phyloP scores from a whole-genome alignment of 1,140 invertebrate genomes.

The Nymphalis io region DNA sequence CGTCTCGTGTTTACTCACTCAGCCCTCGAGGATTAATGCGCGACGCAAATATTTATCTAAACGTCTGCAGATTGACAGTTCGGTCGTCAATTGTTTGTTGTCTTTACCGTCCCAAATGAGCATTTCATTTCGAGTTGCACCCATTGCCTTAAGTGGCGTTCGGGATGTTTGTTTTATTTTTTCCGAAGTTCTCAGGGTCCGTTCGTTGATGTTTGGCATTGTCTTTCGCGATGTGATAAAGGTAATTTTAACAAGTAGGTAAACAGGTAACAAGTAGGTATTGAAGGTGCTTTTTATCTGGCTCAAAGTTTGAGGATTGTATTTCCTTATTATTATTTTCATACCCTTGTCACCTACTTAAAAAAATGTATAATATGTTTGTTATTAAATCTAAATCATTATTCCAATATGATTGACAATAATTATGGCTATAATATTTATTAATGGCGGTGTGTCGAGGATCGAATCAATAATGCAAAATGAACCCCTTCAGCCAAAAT shows the following conservation, averaged over 20 bases:
- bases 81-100: constrained; percentile 79
- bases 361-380: background rate
- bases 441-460: background rate
- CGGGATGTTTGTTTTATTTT: constrained; percentile 51
- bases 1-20: constrained; percentile 60
- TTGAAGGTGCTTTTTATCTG: constrained; percentile 26
- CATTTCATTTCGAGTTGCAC: constrained; percentile 76
- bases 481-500: no score
- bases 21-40: constrained; percentile 76
- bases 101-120: constrained; percentile 77
- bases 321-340: constrained; percentile 7
- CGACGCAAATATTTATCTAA: constrained; percentile 78
- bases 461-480: no score
- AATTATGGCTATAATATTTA: no score
- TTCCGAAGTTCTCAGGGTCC: constrained; percentile 35
- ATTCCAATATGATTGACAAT: no score
- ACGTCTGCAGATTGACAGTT: constrained; percentile 79
- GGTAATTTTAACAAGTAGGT: constrained; percentile 44
- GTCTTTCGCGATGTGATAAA: constrained; percentile 47
- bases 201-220: constrained; percentile 39
- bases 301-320: constrained; percentile 17
- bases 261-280: constrained; percentile 27
- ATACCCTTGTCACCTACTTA: constrained; percentile 16
- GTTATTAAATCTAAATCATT: background rate
- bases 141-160: constrained; percentile 77